Evolutionary conservation across 2,888 invertebrate genomes (phyloP), one percentile per base, ranked within the genome.

Genomic region (Tetropium fuscum): DNA sequence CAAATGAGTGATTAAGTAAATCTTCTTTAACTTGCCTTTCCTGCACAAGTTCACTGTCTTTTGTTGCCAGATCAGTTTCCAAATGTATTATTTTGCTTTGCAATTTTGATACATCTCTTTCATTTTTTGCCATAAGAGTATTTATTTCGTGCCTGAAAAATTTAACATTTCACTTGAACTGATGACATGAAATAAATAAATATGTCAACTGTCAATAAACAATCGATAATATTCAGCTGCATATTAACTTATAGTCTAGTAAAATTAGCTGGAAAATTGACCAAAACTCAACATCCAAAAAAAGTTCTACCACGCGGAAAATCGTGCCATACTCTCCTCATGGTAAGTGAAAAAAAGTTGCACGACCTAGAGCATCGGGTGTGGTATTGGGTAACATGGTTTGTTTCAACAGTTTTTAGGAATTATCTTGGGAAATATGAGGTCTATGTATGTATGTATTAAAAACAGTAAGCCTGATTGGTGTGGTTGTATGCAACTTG

Each of bases 11-110:
- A 63, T 83, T 84, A 53, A 83, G 70, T 43, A 83, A 74, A 69
- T 83, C 86, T 72, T 83, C 86, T 78, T 83, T 86, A 48, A 82
- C 77, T 73, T 84, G 85, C 70, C 83, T 84, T 77, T 84, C 87
- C 74, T 84, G 85, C 32, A 82, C 79, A 53, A 84, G 81, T 77
- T 89, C 88, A 73, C 85, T 87, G 40, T 87, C 87, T 83, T 78
- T 84, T 32, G 83, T 83, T 6, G 82, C 80, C 10, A 87, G 75
- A 64, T 85, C 83, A n/a, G 83, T 82, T 74, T 86, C 85, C 34
- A 87, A 75, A 32, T 81, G 76, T 45, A 75, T 74, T 27, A 87
- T 81, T 73, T 82, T 83, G 44, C 84, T 82, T 58, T 83, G 83
- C 44, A 88, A 79, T 45, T 83, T 81, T 44, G 81, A 77, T 18